Evolutionary conservation across 2,113 vertebrate genomes (phyloP), one percentile per base, ranked within the genome.

Genomic region (Oenanthe melanoleuca): DNA sequence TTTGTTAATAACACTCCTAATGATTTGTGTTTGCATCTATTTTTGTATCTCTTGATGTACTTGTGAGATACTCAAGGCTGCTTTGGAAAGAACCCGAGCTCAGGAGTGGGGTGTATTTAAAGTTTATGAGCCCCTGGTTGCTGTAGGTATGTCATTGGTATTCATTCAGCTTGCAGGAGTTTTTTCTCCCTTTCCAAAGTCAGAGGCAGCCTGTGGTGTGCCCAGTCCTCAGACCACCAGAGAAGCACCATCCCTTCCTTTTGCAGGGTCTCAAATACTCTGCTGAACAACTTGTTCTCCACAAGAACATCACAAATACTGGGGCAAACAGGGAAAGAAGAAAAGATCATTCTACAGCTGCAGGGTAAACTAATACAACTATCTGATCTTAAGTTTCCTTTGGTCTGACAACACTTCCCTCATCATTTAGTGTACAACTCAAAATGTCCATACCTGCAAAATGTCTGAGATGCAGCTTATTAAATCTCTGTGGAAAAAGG

Each of bases 11-110:
- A 64, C 60, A 79, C 80, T 93, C 80, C 63, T 33, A 45, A 90
- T 66, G 88, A 82, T 92, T 89, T 88, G 89, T 80, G 88, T 77
- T 78, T 60, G 74, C 26, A 66, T 59, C 85, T 96, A 74, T 80
- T 86, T 75, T 85, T 67, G 55, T 77, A 34, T 72, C 65, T 80
- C 80, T 40, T 44, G 81, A 79, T 63, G 55, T 50, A 44, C 85
- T 86, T 87, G 47, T 44, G 17, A n/a, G 88, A 61, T 57, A 72
- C 66, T 60, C 75, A 28, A 81, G 40, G n/a, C 74, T 40, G 37
- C 64, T 92, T 57, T 84, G 82, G 91, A 72, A 82, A 70, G 73
- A 67, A 47, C 60, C 49, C 29, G 52, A n/a, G 65, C 66, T 74
- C 14, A 1, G 49, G 45, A 14, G 38, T 6, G 14, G 38, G 50